Base-by-base conservation (phyloP, 1,140 invertebrate genomes). In the Bombus waltoni region DNA sequence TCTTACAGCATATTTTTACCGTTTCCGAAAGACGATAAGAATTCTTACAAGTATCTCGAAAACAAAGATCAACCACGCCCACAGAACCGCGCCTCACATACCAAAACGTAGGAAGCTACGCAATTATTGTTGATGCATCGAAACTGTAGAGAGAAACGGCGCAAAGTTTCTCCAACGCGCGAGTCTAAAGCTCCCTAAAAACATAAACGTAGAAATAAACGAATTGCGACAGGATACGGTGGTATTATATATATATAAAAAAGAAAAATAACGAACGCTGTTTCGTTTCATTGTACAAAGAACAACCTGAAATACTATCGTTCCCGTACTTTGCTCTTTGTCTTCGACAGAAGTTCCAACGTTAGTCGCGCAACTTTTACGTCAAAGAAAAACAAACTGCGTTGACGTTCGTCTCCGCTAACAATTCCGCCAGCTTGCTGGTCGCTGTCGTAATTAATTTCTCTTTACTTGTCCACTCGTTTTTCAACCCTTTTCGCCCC, bases 371-470 rank as follows among this genome's bases (percentile, higher is more conserved):
- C 22, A 35, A 42, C 53, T 81, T 73, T 38, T 62, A 75, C 40
- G 22, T 40, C 47, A 57, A 18, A 81, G 53, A 62, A 44, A 81
- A 73, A 65, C 28, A 74, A 82, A 65, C 53, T 42, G 2, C 22
- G 71, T 74, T 74, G 40, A 73, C 57, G 53, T 81, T 44, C 28
- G n/a, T 25, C 42, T 47, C 32, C 28, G 65, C 35, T 35, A 53
- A 77, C 73, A 42, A 78, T 78, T 28, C 44, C 5, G 35, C 25
- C 81, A 25, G 35, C n/a, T 66, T 28, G 15, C 62, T 32, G 11
- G 22, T 22, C 42, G 35, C 28, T 78, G 28, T 73, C 35, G 57
- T 71, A 84, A 84, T 84, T 84, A 84, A 84, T 84, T 84, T 71
- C 66, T 53, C 66, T 71, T 78, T 78, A 47, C 82, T 25, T 42